A percentile compares a stretch with the other conserved stretches of the same genome.
phyloP scores from a whole-genome alignment of 2,888 invertebrate genomes.

The Drosophila macrothrix region DNA sequence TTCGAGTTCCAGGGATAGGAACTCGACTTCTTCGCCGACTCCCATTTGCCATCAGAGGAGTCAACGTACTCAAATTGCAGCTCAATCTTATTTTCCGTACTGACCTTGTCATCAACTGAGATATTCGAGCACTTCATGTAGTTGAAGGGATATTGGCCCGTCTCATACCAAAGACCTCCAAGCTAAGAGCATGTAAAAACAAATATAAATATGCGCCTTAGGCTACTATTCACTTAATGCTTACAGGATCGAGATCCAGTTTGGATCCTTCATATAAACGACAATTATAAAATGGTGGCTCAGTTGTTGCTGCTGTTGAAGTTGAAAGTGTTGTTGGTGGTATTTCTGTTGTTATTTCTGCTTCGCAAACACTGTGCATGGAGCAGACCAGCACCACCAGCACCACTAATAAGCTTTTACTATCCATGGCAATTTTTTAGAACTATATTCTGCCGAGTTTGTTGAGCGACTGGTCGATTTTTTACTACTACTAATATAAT shows the following conservation, averaged over 20 bases:
- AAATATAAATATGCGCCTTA: neutral
- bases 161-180: constrained; percentile 42
- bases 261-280: neutral
- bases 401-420: constrained; percentile 6
- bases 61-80: constrained; percentile 22
- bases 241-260: constrained; percentile 33
- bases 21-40: neutral
- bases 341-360: neutral
- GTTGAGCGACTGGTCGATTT: constrained; percentile 25
- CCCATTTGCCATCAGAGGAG: constrained; percentile 30
- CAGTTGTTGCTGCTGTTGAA: too few relatives aligned
- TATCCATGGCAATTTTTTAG: constrained; percentile 10
- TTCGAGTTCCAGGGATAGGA: constrained; percentile 29
- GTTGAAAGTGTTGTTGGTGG: too few relatives aligned
- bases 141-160: constrained; percentile 11
- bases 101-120: neutral
- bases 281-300: neutral
- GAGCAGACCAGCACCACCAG: constrained; percentile 26
- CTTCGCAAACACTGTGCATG: neutral
- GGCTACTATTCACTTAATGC: neutral
- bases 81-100: constrained; percentile 1
- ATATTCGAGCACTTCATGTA: constrained; percentile 4
- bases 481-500: constrained; percentile 9
- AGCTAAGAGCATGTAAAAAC: constrained; percentile 11
- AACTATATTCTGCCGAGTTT: neutral